These are phyloP conservation scores for Elmis aenea DNA, from an alignment of 2,888 invertebrate species.

Conservation along the genomic window DNA sequence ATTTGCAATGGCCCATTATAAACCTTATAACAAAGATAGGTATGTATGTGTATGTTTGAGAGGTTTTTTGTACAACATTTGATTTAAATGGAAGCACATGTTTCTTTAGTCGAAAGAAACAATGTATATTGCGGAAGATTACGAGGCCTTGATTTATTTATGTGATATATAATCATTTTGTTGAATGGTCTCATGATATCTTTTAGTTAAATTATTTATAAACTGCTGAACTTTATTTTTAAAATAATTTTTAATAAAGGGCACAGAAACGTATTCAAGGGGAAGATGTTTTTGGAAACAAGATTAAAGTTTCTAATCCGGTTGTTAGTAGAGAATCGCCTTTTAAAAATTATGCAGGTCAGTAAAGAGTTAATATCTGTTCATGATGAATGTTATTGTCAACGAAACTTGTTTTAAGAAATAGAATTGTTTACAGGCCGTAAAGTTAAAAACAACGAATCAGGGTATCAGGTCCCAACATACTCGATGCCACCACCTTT, in stretches of 20 bases:
- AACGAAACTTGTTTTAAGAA: neutral
- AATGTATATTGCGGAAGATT: no score
- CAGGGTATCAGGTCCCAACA: slow-evolving; percentile 1
- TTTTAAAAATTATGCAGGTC: slow-evolving; percentile 25
- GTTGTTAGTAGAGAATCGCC: slow-evolving; percentile 20
- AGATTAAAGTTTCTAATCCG: slow-evolving; percentile 52
- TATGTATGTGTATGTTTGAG: no score
- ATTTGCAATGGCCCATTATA: slow-evolving; percentile 23
- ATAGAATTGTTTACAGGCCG: slow-evolving; percentile 9
- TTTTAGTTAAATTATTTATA: no score
- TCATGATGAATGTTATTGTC: neutral
- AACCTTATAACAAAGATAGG: slow-evolving; percentile 13
- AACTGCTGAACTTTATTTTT: no score
- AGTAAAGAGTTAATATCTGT: slow-evolving; percentile 6
- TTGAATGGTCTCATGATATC: no score
- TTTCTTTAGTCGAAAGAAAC: no score
- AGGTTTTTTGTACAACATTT: no score
- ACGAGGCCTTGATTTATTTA: no score
- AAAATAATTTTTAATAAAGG: no score
- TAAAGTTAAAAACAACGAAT: slow-evolving; percentile 7
- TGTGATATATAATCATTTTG: no score
- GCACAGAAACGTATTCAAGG: slow-evolving; percentile 81
- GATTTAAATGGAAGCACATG: no score
- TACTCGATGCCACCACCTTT: no score
- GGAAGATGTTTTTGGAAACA: slow-evolving; percentile 74